Conservation (phyloP, 2,797 vertebrate genomes). For the Denticeps clupeoides region DNA sequence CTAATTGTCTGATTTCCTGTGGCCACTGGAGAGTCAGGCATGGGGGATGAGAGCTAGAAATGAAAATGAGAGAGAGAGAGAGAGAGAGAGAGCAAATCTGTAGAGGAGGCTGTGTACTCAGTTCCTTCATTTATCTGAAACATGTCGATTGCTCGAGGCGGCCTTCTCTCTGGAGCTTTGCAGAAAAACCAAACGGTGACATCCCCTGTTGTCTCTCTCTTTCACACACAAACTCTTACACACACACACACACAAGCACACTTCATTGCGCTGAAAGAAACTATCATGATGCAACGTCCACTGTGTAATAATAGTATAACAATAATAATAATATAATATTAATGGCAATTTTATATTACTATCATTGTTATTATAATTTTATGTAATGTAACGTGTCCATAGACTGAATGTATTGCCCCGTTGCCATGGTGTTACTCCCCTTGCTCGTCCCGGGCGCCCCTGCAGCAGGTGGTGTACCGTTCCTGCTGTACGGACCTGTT, state of each 20-base stretch:
- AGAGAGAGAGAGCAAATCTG: conserved; percentile 44
- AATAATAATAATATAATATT: no score
- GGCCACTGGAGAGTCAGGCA: conserved; percentile 53
- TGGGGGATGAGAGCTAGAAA: conserved; percentile 26
- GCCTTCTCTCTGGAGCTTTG: conserved; percentile 59
- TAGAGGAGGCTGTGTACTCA: conserved; percentile 34
- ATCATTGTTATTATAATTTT: no score
- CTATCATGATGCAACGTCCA: no score
- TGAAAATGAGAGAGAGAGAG: conserved; percentile 11
- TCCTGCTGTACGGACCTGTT: conserved; percentile 56
- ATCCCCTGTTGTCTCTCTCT: conserved; percentile 53
- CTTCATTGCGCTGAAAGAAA: no score
- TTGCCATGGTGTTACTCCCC: conserved; percentile 52
- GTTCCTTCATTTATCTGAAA: conserved; percentile 52
- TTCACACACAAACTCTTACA: conserved; percentile 1
- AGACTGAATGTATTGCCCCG: no score
- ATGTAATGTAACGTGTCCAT: no score
- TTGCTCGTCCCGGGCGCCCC: conserved; percentile 43
- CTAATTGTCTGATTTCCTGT: conserved; percentile 72
- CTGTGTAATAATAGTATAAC: no score
- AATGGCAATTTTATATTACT: no score
- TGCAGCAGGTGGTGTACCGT: conserved; percentile 61
- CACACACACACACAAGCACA: not conserved
- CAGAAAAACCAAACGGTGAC: conserved; percentile 61
- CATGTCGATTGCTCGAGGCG: conserved; percentile 51